A percentile compares a stretch with the other conserved stretches of the same genome.
Evolutionary conservation across 2,888 invertebrate genomes (phyloP).

Genomic region (Seira ritae): DNA sequence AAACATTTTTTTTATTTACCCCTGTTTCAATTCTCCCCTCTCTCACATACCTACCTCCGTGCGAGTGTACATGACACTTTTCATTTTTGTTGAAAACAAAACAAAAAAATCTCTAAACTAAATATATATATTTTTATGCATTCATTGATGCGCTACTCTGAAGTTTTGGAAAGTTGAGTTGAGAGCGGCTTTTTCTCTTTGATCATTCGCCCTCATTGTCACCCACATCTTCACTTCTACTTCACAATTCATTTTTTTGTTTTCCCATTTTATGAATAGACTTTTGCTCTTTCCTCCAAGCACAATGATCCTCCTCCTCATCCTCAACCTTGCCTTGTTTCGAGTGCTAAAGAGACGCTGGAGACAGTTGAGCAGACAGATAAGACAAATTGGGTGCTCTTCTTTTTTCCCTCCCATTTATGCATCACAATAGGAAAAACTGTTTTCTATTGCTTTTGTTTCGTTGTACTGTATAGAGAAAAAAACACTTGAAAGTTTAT

Average conservation of each 20-base stretch:
- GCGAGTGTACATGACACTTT: slow-evolving; percentile 55
- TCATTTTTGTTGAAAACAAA: slow-evolving; percentile 36
- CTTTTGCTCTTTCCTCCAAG: slow-evolving; percentile 5
- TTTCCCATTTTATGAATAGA: not conserved
- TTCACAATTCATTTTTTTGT: not conserved
- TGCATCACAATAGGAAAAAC: slow-evolving; percentile 60
- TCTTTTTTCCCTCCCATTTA: slow-evolving; percentile 53
- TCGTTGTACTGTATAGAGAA: too few species aligned
- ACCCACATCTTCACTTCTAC: not conserved
- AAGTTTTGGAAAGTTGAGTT: too few species aligned
- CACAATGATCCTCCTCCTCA: not conserved
- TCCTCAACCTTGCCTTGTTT: slow-evolving; percentile 22
- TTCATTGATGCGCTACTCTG: too few species aligned
- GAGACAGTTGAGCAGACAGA: slow-evolving; percentile 56
- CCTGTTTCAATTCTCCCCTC: not conserved
- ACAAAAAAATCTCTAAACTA: too few species aligned
- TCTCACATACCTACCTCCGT: slow-evolving; percentile 15
- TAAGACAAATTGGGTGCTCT: slow-evolving; percentile 62
- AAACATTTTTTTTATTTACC: too few species aligned
- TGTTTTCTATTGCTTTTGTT: slow-evolving; percentile 25
- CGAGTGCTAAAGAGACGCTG: not conserved
- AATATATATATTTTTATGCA: too few species aligned
- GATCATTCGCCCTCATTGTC: slow-evolving; percentile 18
- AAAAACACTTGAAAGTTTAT: too few species aligned
- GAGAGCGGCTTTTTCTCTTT: not conserved